Base-by-base conservation (phyloP, 2,797 vertebrate species). In the Anguilla pacifica region DNA sequence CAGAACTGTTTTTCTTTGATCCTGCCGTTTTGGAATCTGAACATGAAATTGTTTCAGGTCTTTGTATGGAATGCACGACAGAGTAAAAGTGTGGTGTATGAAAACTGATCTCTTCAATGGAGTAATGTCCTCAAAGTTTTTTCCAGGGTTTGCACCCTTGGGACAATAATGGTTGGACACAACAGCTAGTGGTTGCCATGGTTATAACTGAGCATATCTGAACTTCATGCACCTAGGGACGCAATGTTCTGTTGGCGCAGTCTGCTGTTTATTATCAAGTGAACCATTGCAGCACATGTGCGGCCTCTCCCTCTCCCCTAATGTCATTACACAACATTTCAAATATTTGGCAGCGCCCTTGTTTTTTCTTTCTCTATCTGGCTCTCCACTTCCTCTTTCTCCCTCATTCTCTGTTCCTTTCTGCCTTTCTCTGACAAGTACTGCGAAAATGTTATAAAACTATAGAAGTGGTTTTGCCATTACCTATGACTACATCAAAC, bases 301-400 rank as follows among this genome's bases (percentile, higher is more conserved):
- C 57, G 59, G 79, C 86, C 85, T 86, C 85, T 88, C 67, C 39
- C 51, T 2, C 51, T 59, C 57, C 72, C 59, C 46, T 25, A 9
- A 35, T 39, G 85, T 86, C 87, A 88, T 90, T 89, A 89, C 86
- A 87, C 85, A 86, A 85, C 31, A 17, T 87, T 87, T 86, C 84
- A 88, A 88, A 88, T 89, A 88, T 90, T 89, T 89, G 89, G 89
- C 91, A 86, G 28, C 72, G 11, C 83, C 15, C 17, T 61, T 83
- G 83, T 86, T 53, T 81, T 88, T 85, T 79, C 43, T 83, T 89
- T 88, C 85, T 89, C 82, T 74, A 79, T 79, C 74, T 46, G 35
- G 13, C 39, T 82, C 46, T n/a, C 79, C 46, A 46, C 79, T 49
- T 51, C 17, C 5, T 88, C 86, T 57, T 70, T 46, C 57, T 74